Evolutionary conservation across 2,113 vertebrate species (phyloP), one percentile per base, ranked within the genome.

Genomic region (Pyxicephalus adspersus): DNA sequence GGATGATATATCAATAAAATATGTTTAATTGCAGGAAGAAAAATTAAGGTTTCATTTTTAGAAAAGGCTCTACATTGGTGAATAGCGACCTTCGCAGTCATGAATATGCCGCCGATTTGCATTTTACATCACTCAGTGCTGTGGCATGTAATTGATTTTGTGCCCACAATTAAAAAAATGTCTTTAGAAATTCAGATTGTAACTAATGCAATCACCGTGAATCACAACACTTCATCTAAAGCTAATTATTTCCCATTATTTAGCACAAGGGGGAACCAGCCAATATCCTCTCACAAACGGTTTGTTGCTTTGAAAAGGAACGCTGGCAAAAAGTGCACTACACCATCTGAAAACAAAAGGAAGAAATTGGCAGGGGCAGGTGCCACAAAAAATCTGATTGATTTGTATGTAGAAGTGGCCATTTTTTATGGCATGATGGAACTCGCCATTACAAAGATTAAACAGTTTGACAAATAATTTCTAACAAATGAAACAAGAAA

Each of bases 191-290:
- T 84, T 84, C 84, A 77, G 83, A 88, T 88, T 87, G 84, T 87
- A 88, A 87, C 81, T 88, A 85, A 87, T 85, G 74, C 83, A 86
- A 83, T 83, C 85, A 88, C 76, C 67, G 86, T 87, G 88, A 87
- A 91, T 88, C 84, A 71, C 84, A 90, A 86, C 83, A 85, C 79
- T 90, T 67, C 89, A 89, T 84, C 88, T 79, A 65, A 89, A 90
- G 85, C 84, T 88, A 87, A 88, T 88, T 90, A 87, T 90, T 89
- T 90, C 86, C 84, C 83, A 90, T 90, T 87, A 88, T 86, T 89
- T 84, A 86, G 84, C 77, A 83, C 86, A 85, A 87, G 80, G 34
- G 86, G 86, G 88, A 74, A 83, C 55, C 64, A 52, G 57, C 77
- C 77, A 70, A 34, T 17, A 63, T 60, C 29, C 11, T 28, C 22